Base-by-base conservation (phyloP, 1,140 invertebrate species). In the Leptinotarsa texana region DNA sequence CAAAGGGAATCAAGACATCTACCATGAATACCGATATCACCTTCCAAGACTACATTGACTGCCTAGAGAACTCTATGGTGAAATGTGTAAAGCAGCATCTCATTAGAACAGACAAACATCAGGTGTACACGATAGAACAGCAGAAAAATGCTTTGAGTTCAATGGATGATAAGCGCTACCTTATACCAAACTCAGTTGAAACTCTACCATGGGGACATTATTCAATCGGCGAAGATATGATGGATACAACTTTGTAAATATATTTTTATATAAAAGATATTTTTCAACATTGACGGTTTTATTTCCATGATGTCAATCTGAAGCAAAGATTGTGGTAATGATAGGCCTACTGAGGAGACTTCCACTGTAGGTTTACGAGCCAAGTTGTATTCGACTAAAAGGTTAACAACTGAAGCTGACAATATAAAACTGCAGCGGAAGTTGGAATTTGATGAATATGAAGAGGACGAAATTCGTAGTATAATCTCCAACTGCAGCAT, bases 321-420 rank as follows among this genome's bases (percentile, higher is more conserved):
- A 27, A 27, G 24, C 24, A 27, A 27, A 27, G 24, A 27, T 27
- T 27, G 24, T 27, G 24, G 24, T 27, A 5, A 27, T 27, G 24
- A 27, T 27, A 27, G 24, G 24, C 24, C 24, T 27, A 27, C 24
- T 27, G 24, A 4, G 24, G 24, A 27, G 24, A 27, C 24, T 27
- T 27, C 24, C 24, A 27, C n/a, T 82, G 73, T 86, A 63, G 85
- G 85, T 13, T 72, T 87, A 65, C 77, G 82, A 72, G 75, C 84
- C 18, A 89, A 88, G 82, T 83, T 86, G 78, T 88, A 87, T 48
- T 17, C 67, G 4, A 69, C 79, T 4, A 67, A 65, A 61, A 69
- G 68, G 77, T 78, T 22, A 18, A 68, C 47, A 68, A 68, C 47
- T 68, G 17, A 69, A 18, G 66, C 51, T 51, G 57, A 57, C 18